Evolutionary conservation across 2,113 vertebrate species (phyloP), one percentile per base, ranked within the genome.

Genomic region (Pteropus alecto): DNA sequence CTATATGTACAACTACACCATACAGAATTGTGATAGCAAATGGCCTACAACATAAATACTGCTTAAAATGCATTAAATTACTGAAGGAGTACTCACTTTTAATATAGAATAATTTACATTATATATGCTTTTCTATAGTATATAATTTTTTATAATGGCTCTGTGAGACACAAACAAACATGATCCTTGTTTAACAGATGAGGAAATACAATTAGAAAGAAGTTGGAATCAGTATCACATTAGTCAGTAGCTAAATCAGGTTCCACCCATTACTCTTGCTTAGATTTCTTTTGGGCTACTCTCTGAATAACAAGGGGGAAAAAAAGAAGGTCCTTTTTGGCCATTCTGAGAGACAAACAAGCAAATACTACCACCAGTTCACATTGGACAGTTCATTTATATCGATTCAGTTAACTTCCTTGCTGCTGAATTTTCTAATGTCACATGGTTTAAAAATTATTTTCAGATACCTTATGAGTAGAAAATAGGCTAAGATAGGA

Each of bases 341-440:
- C 18, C 60, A 15, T 91, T 73, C 90, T 84, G 60, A 93, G 93
- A 83, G 74, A 70, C 15, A 76, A 78, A n/a, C n/a, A 88, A 81
- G 43, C 26, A 56, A 43, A 63, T 2, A 65, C 30, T 5, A 77
- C 22, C 21, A 77, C n/a, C 33, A 87, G 33, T 51, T 96, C 54
- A 87, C 81, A 67, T 0, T 33, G 5, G 54, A 77, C 70, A 51
- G 11, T 56, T 90, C 7, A 70, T 4, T 63, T 82, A 30, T 43
- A 38, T 73, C 19, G 65, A 77, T 61, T 33, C n/a, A 38, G 54
- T 35, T 11, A 63, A 68, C 13, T 26, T 73, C 21, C 73, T 63
- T 81, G 61, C 43, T 35, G 46, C 7, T 78, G 14, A 22, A 73
- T 91, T 67, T 94, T 87, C 68, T 71, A 43, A 35, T 60, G 41